Percentiles rank a stretch among this genome's conserved stretches.
Evolutionary conservation across 1,140 invertebrate genomes (phyloP).

Genomic region (Cydia pomonella): DNA sequence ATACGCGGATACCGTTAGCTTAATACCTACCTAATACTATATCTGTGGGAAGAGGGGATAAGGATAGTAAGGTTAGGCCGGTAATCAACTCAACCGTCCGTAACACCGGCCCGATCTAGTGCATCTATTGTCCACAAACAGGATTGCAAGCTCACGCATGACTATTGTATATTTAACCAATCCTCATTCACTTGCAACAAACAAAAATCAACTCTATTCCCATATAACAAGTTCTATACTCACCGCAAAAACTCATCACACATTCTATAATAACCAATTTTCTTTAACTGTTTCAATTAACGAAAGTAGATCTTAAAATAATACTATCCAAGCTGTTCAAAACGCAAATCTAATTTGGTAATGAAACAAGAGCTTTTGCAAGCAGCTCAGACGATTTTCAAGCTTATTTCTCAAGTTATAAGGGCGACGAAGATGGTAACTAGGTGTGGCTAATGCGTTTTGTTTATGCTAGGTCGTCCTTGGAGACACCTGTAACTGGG

Average conservation of each 20-base stretch:
- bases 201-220: conserved; percentile 36
- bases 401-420: background rate
- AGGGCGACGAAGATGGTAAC: background rate
- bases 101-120: conserved; percentile 18
- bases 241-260: background rate
- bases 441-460: background rate
- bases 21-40: no score
- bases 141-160: conserved; percentile 28
- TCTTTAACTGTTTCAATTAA: background rate
- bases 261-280: background rate
- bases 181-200: background rate
- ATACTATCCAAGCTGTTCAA: background rate
- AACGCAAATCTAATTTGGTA: background rate
- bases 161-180: background rate
- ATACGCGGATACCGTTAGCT: no score
- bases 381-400: background rate
- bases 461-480: conserved; percentile 25
- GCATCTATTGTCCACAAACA: conserved; percentile 31
- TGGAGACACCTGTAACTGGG: conserved; percentile 7
- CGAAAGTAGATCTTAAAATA: background rate
- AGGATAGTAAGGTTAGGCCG: no score
- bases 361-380: background rate
- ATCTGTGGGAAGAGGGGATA: no score
- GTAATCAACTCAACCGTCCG: background rate
- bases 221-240: background rate